Evolutionary conservation across 2,888 invertebrate genomes (phyloP), one percentile per base, ranked within the genome.

Genomic region (Cheilosia impressa): DNA sequence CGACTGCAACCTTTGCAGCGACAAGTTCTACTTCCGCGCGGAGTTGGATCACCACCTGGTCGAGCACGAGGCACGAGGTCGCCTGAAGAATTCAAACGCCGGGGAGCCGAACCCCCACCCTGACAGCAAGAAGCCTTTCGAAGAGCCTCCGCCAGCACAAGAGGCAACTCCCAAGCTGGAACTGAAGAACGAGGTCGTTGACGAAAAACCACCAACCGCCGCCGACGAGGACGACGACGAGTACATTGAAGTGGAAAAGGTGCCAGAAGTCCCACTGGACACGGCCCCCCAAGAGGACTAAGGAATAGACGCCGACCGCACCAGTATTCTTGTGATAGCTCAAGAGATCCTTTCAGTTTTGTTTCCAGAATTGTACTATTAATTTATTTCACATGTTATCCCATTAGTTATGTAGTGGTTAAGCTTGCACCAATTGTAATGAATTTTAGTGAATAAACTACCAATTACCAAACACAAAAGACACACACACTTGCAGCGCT

Each of bases 11-110:
- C 94, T 96, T 17, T 98, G 98, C 90, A 95, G 95, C 1, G 94
- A 96, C 87, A 96, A 96, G 88, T 98, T 97, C 93, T 98, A 97
- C 93, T 98, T 98, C 93, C 95, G 97, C 41, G 96, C 97, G 0
- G 98, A 98, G 91, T 92, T 98, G 4, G 97, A 98, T 89, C 98
- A 98, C 91, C 98, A 98, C 91, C 93, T 94, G 10, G 94, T 94
- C 63, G 93, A 94, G 15, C 95, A 95, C 85, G 94, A 95, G 87
- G 87, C 89, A 38, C 63, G 89, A 5, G 88, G 89, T 34, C 77
- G 71, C 10, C 31, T 60, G 19, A 76, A 78, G 52, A 63, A 45
- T 22, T 43, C 41, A 1, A 65, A 27, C 27, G 17, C 24, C 17
- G 69, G 65, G 0, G 80, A 79, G 15, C 5, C 31, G 47, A n/a